These are phyloP conservation scores for Silurus glanis DNA, from an alignment of 2,113 vertebrate genomes.

Conservation along the genomic window DNA sequence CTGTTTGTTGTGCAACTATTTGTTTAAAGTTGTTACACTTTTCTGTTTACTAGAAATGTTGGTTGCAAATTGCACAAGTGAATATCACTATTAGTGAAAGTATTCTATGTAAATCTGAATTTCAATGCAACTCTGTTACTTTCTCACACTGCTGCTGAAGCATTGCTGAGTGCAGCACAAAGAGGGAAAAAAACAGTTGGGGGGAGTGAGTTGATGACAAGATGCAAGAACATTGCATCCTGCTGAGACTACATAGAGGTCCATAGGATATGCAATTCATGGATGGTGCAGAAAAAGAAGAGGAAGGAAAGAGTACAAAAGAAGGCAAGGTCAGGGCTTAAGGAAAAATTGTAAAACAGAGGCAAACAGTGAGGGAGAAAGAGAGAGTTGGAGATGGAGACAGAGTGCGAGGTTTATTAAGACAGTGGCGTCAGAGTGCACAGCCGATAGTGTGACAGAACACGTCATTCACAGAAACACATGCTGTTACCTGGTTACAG, in stretches of 20 bases:
- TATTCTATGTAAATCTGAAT: background rate
- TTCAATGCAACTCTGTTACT: background rate
- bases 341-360: background rate
- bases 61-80: background rate
- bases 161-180: background rate
- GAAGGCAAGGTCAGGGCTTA: background rate
- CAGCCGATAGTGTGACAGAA: constrained; percentile 39
- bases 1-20: background rate
- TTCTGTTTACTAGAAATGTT: background rate
- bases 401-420: constrained; percentile 34
- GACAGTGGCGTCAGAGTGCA: constrained; percentile 36
- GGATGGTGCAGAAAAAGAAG: background rate
- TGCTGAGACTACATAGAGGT: constrained; percentile 5
- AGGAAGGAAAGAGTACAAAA: background rate
- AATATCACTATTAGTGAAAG: background rate
- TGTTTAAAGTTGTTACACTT: background rate
- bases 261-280: background rate
- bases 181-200: constrained; percentile 5
- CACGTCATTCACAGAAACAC: constrained; percentile 31
- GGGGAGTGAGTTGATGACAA: background rate
- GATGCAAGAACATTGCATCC: constrained; percentile 27
- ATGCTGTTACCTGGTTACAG: constrained; percentile 73
- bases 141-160: background rate
- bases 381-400: constrained; percentile 5
- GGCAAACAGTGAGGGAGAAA: background rate